Percentiles rank a stretch among this genome's conserved stretches.
Evolutionary conservation across 2,113 vertebrate species (phyloP).

Genomic region (Pelvicachromis taeniatus): DNA sequence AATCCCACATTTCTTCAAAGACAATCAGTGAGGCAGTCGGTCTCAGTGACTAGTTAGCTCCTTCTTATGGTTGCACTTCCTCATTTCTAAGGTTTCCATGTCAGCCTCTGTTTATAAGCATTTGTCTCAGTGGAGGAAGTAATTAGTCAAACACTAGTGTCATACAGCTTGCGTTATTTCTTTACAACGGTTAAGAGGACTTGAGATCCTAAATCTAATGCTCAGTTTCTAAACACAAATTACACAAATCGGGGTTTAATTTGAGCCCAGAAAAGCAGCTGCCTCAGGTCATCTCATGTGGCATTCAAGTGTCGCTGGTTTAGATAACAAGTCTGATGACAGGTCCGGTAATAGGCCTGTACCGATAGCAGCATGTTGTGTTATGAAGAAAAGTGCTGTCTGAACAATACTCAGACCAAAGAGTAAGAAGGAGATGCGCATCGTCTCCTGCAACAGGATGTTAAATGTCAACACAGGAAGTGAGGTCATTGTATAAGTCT

Average conservation of each 20-base stretch:
- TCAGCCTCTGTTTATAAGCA: background rate
- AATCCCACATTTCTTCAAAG: constrained; percentile 38
- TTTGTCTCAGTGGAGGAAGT: constrained; percentile 8
- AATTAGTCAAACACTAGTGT: constrained; percentile 25
- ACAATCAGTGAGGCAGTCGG: constrained; percentile 22
- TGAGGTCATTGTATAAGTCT: constrained; percentile 55
- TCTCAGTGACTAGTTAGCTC: constrained; percentile 3
- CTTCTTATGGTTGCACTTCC: constrained; percentile 22
- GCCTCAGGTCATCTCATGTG: background rate
- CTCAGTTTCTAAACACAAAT: constrained; percentile 37
- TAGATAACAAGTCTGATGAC: constrained; percentile 16
- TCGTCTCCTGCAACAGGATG: constrained; percentile 62
- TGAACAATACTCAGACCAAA: background rate
- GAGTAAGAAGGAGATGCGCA: constrained; percentile 17
- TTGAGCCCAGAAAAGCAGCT: constrained; percentile 22
- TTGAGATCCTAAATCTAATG: background rate
- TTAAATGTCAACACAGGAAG: constrained; percentile 64
- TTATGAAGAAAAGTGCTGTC: background rate
- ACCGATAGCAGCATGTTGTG: constrained; percentile 1
- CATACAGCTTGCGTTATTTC: background rate
- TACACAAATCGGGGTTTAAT: constrained; percentile 32
- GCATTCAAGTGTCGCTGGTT: constrained; percentile 13
- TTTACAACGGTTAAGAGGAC: background rate
- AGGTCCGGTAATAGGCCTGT: background rate
- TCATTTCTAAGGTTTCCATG: constrained; percentile 33